These are phyloP conservation scores for Andinoacara biseriatus DNA, from an alignment of 2,113 vertebrate species.

Conservation along the genomic window DNA sequence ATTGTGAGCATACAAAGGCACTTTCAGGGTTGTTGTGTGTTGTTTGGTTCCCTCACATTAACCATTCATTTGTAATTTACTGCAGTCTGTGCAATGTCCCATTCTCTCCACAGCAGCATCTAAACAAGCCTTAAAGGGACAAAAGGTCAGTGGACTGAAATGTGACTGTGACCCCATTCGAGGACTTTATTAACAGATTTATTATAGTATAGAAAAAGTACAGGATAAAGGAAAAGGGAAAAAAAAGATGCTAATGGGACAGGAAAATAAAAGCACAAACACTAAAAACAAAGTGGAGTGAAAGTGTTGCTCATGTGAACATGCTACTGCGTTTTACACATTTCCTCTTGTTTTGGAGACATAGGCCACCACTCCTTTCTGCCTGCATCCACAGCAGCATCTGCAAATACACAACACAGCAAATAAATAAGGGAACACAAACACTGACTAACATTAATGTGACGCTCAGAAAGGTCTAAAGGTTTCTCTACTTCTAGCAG, in stretches of 20 bases:
- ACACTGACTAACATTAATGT: background rate
- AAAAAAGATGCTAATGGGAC: background rate
- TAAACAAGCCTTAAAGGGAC: background rate
- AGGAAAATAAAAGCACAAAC: background rate
- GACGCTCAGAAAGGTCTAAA: background rate
- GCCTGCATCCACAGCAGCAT: background rate
- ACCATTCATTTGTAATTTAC: background rate
- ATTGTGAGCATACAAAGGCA: background rate
- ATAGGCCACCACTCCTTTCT: constrained; percentile 25
- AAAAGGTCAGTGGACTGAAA: background rate
- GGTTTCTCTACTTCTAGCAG: background rate
- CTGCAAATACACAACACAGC: constrained; percentile 31
- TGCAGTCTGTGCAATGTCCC: background rate
- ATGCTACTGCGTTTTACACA: constrained; percentile 64
- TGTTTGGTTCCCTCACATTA: background rate
- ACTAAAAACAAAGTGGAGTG: background rate
- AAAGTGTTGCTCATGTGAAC: background rate
- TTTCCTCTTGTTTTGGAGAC: constrained; percentile 60
- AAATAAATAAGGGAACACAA: background rate
- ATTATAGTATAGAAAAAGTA: background rate
- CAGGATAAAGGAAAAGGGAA: too few species aligned
- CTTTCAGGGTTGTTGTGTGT: background rate
- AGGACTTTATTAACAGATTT: background rate
- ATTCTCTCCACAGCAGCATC: background rate
- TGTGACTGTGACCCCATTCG: background rate